Evolutionary conservation across 2,888 invertebrate species (phyloP).

Genomic region (Rhaphigaster nebulosa): DNA sequence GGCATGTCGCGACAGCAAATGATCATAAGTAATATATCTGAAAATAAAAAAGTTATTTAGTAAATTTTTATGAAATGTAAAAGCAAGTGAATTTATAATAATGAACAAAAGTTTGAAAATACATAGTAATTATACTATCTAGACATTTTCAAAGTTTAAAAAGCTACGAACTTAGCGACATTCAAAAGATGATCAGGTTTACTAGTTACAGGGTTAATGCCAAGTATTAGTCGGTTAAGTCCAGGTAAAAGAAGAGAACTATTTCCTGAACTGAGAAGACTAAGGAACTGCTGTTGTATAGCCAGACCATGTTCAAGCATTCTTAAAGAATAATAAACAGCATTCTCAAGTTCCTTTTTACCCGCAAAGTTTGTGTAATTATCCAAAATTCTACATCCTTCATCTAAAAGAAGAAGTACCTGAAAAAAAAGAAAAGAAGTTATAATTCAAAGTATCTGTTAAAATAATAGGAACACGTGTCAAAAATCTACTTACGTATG

Average conservation of each 20-base stretch:
- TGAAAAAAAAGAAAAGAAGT: constrained; percentile 63
- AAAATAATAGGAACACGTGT: too few species aligned
- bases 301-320: constrained; percentile 81
- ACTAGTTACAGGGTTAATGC: constrained; percentile 81
- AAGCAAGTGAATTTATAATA: constrained; percentile 40
- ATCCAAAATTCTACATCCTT: constrained; percentile 81
- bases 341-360: constrained; percentile 78
- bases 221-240: constrained; percentile 85
- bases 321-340: constrained; percentile 77
- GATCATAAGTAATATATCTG: constrained; percentile 78
- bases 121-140: neutral
- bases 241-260: constrained; percentile 80
- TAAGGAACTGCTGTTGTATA: constrained; percentile 81
- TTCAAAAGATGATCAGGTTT: constrained; percentile 84
- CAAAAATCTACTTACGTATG: too few species aligned
- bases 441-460: too few species aligned
- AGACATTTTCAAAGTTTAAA: neutral
- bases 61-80: neutral
- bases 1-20: constrained; percentile 78
- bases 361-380: constrained; percentile 78
- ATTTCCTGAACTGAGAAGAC: constrained; percentile 76
- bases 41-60: constrained; percentile 59
- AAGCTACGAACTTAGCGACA: constrained; percentile 74
- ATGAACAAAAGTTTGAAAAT: neutral
- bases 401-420: constrained; percentile 80